Evolutionary conservation across 2,113 vertebrate species (phyloP).

Genomic region (Ammospiza nelsoni): DNA sequence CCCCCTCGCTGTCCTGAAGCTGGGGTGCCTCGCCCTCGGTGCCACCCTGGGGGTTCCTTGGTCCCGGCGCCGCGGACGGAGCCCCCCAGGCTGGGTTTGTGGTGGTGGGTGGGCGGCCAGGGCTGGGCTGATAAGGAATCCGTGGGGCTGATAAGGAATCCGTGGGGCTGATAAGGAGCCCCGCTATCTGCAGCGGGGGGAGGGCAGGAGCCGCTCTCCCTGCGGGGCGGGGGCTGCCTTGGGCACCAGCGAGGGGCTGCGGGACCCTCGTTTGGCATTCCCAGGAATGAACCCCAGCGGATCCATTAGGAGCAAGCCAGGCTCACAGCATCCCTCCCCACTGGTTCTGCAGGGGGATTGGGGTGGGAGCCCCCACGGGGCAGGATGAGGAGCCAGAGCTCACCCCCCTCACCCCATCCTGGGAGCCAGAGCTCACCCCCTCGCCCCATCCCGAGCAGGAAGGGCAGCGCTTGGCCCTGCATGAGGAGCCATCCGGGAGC

Average conservation of each 20-base stretch:
- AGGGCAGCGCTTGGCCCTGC: not conserved
- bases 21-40: not conserved
- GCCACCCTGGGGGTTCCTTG: not conserved
- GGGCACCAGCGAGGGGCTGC: not conserved
- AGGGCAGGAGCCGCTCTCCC: not conserved
- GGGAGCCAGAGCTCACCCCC: not conserved
- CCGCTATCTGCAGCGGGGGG: not conserved
- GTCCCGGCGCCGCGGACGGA: not conserved
- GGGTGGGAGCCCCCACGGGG: not conserved
- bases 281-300: not conserved
- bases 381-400: not conserved
- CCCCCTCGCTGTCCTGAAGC: too few species aligned
- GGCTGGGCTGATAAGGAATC: not conserved
- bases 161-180: not conserved
- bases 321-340: not conserved
- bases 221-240: not conserved
- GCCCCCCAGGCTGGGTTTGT: not conserved
- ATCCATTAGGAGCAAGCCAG: fast-evolving
- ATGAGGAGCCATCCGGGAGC: not conserved
- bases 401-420: fast-evolving
- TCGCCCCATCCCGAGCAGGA: not conserved
- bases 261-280: not conserved
- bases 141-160: not conserved
- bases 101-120: not conserved
- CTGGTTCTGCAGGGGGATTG: not conserved